Base-by-base conservation (phyloP, 2,113 vertebrate genomes). In the Pavo muticus region DNA sequence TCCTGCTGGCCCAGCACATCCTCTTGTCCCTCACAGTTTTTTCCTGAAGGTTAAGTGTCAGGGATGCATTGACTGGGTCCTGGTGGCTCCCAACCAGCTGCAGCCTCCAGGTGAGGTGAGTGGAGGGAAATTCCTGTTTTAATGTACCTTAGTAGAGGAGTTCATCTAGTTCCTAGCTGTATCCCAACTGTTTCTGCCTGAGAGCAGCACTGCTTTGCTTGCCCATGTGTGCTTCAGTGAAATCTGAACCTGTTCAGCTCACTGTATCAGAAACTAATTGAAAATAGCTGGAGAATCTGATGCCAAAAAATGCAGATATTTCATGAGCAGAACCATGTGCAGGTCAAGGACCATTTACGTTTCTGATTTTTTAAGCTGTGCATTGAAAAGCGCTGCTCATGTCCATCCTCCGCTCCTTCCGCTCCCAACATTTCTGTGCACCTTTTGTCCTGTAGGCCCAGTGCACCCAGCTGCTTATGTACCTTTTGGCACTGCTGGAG, bases 211-310 rank as follows among this genome's bases (percentile, higher is more conserved):
- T 71, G 19, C 52, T 18, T 67, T 91, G 9, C 72, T 82, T 72
- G 6, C 40, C 59, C 12, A 63, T 84, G 60, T 84, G 91, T 79
- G 15, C 4, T 79, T 79, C 37, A 37, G 47, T 42, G 76, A 69
- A 91, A 75, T 48, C 68, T 81, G 81, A 69, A 76, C 52, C 79
- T 54, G 21, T 64, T 83, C 45, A 45, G 11, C 19, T 69, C 19
- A 24, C 17, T 50, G 52, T 61, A 37, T 37, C 44, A 76, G 69
- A 92, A 95, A 73, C 42, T 73, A 76, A 74, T 47, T 68, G 40
- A 86, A 93, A 96, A 78, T 76, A 95, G 11, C 47, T 92, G 47
- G 25, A 89, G 65, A 84, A 17, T 45, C 30, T 35, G 16, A 68
- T 86, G 39, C 25, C 68, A 77, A 61, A 76, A 69, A 52, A 56